Conservation (phyloP, 2,113 vertebrate species). For the Corythaeola cristata region DNA sequence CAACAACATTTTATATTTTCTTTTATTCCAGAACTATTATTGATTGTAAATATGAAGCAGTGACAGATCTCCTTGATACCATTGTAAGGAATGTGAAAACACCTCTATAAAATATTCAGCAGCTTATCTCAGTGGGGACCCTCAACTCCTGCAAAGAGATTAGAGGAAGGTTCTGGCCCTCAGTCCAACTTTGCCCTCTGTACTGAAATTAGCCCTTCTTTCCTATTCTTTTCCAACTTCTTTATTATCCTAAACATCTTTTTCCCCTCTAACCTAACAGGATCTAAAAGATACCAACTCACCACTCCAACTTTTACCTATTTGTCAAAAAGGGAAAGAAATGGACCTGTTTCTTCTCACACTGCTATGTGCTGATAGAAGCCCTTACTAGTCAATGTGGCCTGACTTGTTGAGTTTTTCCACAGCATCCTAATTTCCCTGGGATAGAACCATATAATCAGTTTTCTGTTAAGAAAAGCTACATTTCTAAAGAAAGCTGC, state of each 20-base stretch:
- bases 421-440: too few species aligned
- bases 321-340: not conserved
- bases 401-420: not conserved
- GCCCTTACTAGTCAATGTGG: not conserved
- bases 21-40: not conserved
- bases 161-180: not conserved
- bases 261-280: fast-evolving
- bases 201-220: not conserved
- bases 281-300: not conserved
- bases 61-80: not conserved
- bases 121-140: not conserved
- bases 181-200: not conserved
- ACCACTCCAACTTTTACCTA: not conserved
- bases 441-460: too few species aligned
- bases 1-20: not conserved
- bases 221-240: not conserved
- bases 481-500: too few species aligned
- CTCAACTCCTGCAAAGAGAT: not conserved
- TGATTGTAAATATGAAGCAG: not conserved
- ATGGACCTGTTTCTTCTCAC: not conserved
- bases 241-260: not conserved
- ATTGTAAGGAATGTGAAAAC: not conserved
- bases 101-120: not conserved
- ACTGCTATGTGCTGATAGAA: not conserved
- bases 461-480: too few species aligned